Base-by-base conservation (phyloP, 2,113 vertebrate species). In the Aldabrachelys gigantea region DNA sequence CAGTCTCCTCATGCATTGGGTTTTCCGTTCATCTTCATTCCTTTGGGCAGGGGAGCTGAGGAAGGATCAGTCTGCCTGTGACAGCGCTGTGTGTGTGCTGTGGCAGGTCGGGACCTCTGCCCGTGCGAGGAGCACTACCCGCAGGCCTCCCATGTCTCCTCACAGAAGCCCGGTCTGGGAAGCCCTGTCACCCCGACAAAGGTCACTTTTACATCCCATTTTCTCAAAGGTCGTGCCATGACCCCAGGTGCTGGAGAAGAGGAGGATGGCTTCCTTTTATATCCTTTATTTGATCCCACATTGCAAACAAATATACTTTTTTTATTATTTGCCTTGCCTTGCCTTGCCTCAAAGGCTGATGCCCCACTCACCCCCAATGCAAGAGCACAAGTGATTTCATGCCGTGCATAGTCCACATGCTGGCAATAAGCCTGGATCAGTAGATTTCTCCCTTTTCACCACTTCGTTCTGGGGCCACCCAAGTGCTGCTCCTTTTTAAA, bases 21-120 rank as follows among this genome's bases (percentile, higher is more conserved):
- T 82, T 82, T 21, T 90, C 11, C 87, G 84, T 38, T 54, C 56
- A 16, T 21, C 52, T 38, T 57, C 87, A 85, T 91, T 65, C 89
- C 78, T 85, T 56, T 57, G 75, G 82, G 91, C 82, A 38, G 89
- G 88, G 87, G 78, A 89, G 85, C 57, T 72, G 93, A 69, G 83
- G 87, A 76, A 13, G 84, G 90, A 76, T 24, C 62, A 96, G 85
- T 75, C 88, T 93, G 89, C 65, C 88, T 87, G 84, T 94, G 95
- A 89, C 94, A 95, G 94, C 83, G 91, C 93, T 80, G 83, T 10
- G 24, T 53, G 93, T 6, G 0, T 0, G 5, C 93, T 92, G 93
- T 85, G 93, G 94, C 62, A 5, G 96, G 95, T 97, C 96, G 94
- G 89, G 96, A 97, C 97, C 96, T 96, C 96, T 97, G 96, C 93